phyloP scores from a whole-genome alignment of 2,113 vertebrate genomes.

The Osmerus eperlanus region DNA sequence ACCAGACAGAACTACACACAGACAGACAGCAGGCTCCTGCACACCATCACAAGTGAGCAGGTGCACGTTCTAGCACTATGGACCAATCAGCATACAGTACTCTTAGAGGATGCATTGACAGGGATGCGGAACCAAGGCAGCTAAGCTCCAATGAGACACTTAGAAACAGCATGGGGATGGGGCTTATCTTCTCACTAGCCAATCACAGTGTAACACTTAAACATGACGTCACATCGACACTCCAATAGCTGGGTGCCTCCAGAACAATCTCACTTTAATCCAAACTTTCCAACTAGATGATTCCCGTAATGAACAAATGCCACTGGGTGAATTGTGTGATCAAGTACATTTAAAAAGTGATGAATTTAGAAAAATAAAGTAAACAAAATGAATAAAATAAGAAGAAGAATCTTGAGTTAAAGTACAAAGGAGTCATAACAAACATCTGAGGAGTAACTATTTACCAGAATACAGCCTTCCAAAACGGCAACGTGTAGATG shows the following conservation, averaged over 20 bases:
- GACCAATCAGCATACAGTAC: conserved; percentile 43
- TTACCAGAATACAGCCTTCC: conserved; percentile 87
- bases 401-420: too few species aligned
- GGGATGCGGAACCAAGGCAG: conserved; percentile 68
- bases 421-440: conserved; percentile 61
- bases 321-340: conserved; percentile 77
- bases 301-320: conserved; percentile 72
- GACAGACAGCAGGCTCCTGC: conserved; percentile 54
- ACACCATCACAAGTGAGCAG: conserved; percentile 50
- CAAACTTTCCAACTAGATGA: conserved; percentile 51
- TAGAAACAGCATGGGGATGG: conserved; percentile 66
- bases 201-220: conserved; percentile 65
- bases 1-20: conserved; percentile 20
- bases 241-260: conserved; percentile 37
- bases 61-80: conserved; percentile 63
- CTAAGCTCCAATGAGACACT: conserved; percentile 59
- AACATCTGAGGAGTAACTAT: conserved; percentile 74
- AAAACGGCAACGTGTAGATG: conserved; percentile 80
- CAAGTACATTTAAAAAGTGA: conserved; percentile 69
- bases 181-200: conserved; percentile 57
- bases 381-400: conserved; percentile 34
- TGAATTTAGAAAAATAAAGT: conserved; percentile 67
- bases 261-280: conserved; percentile 35
- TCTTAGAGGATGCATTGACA: conserved; percentile 66
- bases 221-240: conserved; percentile 74